Base-by-base conservation (phyloP, 35 echinoderm and acorn worm genomes). In the Apostichopus japonicus region DNA sequence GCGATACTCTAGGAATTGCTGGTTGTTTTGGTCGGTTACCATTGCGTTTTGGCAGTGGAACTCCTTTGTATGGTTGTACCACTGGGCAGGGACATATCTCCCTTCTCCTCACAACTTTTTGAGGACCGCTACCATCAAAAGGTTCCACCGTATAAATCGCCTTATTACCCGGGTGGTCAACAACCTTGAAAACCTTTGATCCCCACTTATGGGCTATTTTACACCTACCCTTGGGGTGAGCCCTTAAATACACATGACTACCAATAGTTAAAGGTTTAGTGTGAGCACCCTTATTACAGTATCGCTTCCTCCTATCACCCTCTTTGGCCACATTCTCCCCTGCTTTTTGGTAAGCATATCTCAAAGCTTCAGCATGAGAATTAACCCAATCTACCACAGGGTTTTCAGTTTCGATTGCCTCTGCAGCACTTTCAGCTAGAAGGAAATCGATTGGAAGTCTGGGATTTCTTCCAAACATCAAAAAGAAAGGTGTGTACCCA, bases 161-260 rank as follows among this genome's bases (percentile, higher is more conserved):
- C 16, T 58, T 17, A 5, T 53, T 23, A 10, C 44, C 44, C 0
- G 71, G 71, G 71, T 65, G 22, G 10, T 19, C 62, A 5, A 90
- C 33, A 10, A 90, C 21, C n/a, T 72, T 90, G 87, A 27, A 90
- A 44, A 77, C 71, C 9, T 22, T 53, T 11, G 22, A 7, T 6
- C 87, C 61, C 87, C 87, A 90, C 6, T 11, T 65, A 90, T 90
- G 25, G 23, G 63, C 87, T 52, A 90, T 90, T 54, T 90, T 90
- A 23, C 73, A 23, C 11, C 87, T 17, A 9, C 87, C 87, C 70
- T 23, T 10, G 6, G 87, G 87, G 27, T 90, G 87, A 76, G 19
- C 72, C 11, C n/a, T 44, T 10, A 90, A 25, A 72, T 90, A 76
- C 9, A 90, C 87, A 15, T 63, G 10, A 10, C 19, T 54, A 16